Evolutionary conservation across 1,140 invertebrate species (phyloP).

Genomic region (Antheraea mylitta): DNA sequence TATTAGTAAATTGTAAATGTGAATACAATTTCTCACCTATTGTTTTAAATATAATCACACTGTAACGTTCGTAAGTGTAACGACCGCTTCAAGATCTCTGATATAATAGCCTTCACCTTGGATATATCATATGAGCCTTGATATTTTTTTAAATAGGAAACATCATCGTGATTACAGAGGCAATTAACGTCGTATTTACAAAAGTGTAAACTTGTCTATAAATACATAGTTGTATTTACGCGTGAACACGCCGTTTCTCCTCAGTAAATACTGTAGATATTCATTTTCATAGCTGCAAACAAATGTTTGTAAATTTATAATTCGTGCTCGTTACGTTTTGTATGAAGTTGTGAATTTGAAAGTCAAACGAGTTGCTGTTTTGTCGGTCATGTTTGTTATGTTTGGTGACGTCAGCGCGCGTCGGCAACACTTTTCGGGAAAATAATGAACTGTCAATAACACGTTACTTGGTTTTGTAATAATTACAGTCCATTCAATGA

Average conservation of each 20-base stretch:
- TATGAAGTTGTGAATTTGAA: slow-evolving; percentile 22
- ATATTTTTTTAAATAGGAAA: slow-evolving; percentile 32
- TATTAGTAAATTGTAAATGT: too few relatives aligned
- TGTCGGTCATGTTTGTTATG: slow-evolving; percentile 18
- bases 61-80: slow-evolving; percentile 4
- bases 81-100: slow-evolving; percentile 27
- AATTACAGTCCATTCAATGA: neutral
- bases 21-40: too few relatives aligned
- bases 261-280: slow-evolving; percentile 18
- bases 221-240: neutral
- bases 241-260: slow-evolving; percentile 15
- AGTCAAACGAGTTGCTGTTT: slow-evolving; percentile 17
- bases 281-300: neutral
- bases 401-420: slow-evolving; percentile 15
- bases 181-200: slow-evolving; percentile 47
- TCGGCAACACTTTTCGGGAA: neutral
- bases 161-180: slow-evolving; percentile 39
- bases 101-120: slow-evolving; percentile 41
- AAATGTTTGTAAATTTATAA: slow-evolving; percentile 11
- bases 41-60: neutral
- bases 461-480: neutral
- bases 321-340: slow-evolving; percentile 20
- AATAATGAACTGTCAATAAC: neutral
- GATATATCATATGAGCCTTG: slow-evolving; percentile 20
- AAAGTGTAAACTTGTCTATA: slow-evolving; percentile 36